Evolutionary conservation across 1,140 invertebrate genomes (phyloP), one percentile per base, ranked within the genome.

Genomic region (Megalopta genalis): DNA sequence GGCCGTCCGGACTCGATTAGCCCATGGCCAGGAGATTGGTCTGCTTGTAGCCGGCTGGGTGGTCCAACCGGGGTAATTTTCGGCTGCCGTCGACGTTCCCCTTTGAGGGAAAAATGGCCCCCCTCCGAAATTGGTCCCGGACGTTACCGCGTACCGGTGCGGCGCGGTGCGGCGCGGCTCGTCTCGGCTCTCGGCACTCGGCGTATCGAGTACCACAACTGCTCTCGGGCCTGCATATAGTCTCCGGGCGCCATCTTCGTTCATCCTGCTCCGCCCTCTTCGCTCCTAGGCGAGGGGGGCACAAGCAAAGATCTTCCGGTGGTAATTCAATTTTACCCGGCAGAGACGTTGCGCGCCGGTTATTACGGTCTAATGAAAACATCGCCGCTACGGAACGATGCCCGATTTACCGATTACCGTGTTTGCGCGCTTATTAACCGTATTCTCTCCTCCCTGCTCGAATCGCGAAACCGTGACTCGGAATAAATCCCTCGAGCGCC

Each of bases 61-160:
- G 91, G 92, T 92, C 92, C 89, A 67, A 80, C 80, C 82, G 71
- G 81, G 86, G 81, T 90, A 92, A 91, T 92, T 92, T 92, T 90
- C 85, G 88, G 83, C 86, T 88, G 87, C 82, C 82, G 87, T 83
- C 83, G 65, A 80, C 84, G 83, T 87, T 86, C 81, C 81, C 77
- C 75, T 82, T 81, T 76, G 81, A 82, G 85, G 78, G 77, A 86
- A 90, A 92, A 90, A 89, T 88, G 87, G 83, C 87, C 86, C 82
- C 86, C 54, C 18, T 52, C 73, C 84, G 82, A 88, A 87, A 90
- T 85, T 81, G 81, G 74, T 66, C 59, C 81, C n/a, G 65, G 25
- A 64, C 37, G 63, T 85, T 81, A 85, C 70, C 81, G 77, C 37
- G 71, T 60, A 74, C 49, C 74, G 10, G 12, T 46, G 42, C 42